Evolutionary conservation across 1,140 invertebrate genomes (phyloP).

Genomic region (Caligus rogercresseyi): DNA sequence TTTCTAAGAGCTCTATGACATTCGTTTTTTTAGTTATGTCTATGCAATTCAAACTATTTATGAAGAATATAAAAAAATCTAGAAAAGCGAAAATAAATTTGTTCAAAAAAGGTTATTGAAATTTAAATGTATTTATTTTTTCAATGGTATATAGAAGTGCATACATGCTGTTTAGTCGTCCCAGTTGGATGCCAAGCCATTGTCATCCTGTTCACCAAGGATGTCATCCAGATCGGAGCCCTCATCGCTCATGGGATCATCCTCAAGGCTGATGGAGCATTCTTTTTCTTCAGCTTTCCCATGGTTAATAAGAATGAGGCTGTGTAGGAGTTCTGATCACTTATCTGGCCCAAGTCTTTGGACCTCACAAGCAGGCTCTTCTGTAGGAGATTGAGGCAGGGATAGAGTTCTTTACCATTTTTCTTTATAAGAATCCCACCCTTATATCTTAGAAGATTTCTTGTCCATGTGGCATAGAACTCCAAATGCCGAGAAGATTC

Average conservation of each 20-base stretch:
- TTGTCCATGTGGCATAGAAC: conserved; percentile 67
- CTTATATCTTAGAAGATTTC: conserved; percentile 42
- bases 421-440: conserved; percentile 27
- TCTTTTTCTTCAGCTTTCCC: not conserved
- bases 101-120: no score
- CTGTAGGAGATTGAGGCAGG: not conserved
- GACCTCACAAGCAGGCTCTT: not conserved
- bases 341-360: not conserved
- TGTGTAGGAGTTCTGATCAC: not conserved
- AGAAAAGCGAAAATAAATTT: no score
- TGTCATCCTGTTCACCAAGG: not conserved
- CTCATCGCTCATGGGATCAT: not conserved
- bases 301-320: not conserved
- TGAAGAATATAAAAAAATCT: no score
- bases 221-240: not conserved
- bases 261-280: not conserved
- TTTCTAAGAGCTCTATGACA: no score
- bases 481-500: conserved; percentile 62
- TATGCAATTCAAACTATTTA: no score
- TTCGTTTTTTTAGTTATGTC: no score
- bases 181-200: not conserved
- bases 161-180: no score
- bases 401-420: not conserved
- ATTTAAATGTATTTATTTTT: no score
- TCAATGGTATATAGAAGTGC: no score